phyloP scores from a whole-genome alignment of 2,888 invertebrate genomes.

The Parelbella ahira region DNA sequence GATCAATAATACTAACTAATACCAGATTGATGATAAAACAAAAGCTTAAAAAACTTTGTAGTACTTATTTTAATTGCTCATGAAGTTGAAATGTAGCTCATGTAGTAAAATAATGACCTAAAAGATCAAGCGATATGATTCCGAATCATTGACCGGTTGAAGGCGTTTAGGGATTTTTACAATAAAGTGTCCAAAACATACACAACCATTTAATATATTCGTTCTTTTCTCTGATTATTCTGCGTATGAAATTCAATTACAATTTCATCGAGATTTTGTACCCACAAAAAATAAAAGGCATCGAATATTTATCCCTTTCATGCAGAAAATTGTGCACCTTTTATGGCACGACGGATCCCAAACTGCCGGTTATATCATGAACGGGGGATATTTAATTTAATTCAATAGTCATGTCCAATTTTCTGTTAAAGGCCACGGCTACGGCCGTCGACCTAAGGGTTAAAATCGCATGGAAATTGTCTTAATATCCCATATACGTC shows the following conservation, averaged over 20 bases:
- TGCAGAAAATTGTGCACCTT: conserved; percentile 19
- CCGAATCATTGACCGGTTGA: conserved; percentile 5
- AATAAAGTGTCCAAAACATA: too few relatives aligned
- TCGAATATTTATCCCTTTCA: conserved; percentile 14
- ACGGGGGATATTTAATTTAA: conserved; percentile 38
- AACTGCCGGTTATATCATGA: conserved; percentile 21
- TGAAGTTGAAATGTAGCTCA: too few relatives aligned
- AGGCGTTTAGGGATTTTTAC: neutral
- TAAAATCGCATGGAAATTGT: conserved; percentile 45
- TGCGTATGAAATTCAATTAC: too few relatives aligned
- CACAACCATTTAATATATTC: too few relatives aligned
- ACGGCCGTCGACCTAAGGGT: conserved; percentile 46
- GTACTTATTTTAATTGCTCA: too few relatives aligned
- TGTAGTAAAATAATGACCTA: neutral
- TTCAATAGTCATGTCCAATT: conserved; percentile 52
- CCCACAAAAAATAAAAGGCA: conserved; percentile 5
- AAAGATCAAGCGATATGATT: conserved; percentile 2
- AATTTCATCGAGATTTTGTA: too few relatives aligned
- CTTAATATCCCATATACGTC: conserved; percentile 58
- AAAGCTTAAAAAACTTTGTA: too few relatives aligned
- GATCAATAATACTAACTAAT: too few relatives aligned
- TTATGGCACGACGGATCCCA: conserved; percentile 19
- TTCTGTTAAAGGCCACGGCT: conserved; percentile 46
- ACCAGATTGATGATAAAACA: too few relatives aligned
- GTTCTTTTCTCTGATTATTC: too few relatives aligned